Conservation (phyloP, 2,113 vertebrate genomes). For the Onychorhynchus coronatus region DNA sequence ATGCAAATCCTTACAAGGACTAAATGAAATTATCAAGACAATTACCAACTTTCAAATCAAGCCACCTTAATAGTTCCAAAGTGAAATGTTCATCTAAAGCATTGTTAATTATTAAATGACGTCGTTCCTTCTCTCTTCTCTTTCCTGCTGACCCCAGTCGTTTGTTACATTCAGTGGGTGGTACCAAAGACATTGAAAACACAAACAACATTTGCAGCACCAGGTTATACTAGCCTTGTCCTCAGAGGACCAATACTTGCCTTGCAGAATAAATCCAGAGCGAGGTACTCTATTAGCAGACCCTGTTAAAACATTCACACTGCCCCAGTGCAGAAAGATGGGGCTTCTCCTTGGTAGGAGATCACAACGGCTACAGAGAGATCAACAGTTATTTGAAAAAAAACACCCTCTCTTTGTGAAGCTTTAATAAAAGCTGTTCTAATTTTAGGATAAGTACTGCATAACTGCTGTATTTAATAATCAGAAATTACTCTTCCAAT, state of each 20-base stretch:
- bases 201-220: neutral
- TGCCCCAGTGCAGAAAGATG: neutral
- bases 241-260: neutral
- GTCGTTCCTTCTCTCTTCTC: neutral
- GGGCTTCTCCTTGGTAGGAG: neutral
- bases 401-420: neutral
- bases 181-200: neutral
- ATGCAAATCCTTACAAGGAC: neutral
- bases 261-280: neutral
- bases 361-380: neutral
- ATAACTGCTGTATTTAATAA: neutral
- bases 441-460: neutral
- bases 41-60: neutral
- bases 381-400: neutral
- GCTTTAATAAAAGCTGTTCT: neutral
- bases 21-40: neutral
- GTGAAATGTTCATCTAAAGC: neutral
- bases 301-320: neutral
- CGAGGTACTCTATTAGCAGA: neutral
- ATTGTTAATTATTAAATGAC: neutral
- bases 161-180: accelerated
- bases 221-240: neutral
- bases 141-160: neutral
- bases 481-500: neutral
- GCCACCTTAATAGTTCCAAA: neutral